Evolutionary conservation across 2,888 invertebrate species (phyloP).

Genomic region (Leptothorax acervorum): DNA sequence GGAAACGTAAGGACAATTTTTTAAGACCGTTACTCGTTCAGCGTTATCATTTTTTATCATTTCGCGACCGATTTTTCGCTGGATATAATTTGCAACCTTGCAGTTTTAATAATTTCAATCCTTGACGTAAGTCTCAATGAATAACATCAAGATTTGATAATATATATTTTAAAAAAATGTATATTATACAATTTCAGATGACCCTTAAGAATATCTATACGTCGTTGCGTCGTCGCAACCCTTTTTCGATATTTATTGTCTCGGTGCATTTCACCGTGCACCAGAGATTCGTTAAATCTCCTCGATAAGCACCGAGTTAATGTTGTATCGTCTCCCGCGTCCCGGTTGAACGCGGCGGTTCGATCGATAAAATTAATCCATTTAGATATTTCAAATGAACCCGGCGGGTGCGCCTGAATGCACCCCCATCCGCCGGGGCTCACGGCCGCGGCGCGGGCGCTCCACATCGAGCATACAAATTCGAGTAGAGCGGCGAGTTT

Average conservation of each 20-base stretch:
- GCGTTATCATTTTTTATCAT: not conserved
- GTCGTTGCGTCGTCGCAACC: not conserved
- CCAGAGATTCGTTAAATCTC: constrained; percentile 1
- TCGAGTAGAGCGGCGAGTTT: constrained; percentile 65
- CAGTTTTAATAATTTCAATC: not conserved
- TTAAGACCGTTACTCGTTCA: not conserved
- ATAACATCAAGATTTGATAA: not conserved
- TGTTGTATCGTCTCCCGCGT: constrained; percentile 41
- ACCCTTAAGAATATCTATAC: not conserved
- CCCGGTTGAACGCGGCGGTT: constrained; percentile 9
- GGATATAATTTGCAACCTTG: not conserved
- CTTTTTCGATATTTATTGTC: not conserved
- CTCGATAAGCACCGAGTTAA: constrained; percentile 29
- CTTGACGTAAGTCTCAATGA: not conserved
- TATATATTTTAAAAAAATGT: not conserved
- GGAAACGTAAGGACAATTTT: constrained; percentile 16
- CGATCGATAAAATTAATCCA: constrained; percentile 57
- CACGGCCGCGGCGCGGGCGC: constrained; percentile 38
- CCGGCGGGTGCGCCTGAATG: constrained; percentile 39
- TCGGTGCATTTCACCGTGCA: not conserved
- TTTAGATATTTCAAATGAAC: constrained; percentile 58
- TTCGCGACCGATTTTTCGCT: not conserved
- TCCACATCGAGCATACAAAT: constrained; percentile 49
- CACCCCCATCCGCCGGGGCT: constrained; percentile 45
- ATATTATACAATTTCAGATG: not conserved